Percentiles rank a stretch among this genome's conserved stretches.
These are phyloP conservation scores for Drosophila putrida DNA, from an alignment of 2,888 invertebrate species.

Conservation along the genomic window DNA sequence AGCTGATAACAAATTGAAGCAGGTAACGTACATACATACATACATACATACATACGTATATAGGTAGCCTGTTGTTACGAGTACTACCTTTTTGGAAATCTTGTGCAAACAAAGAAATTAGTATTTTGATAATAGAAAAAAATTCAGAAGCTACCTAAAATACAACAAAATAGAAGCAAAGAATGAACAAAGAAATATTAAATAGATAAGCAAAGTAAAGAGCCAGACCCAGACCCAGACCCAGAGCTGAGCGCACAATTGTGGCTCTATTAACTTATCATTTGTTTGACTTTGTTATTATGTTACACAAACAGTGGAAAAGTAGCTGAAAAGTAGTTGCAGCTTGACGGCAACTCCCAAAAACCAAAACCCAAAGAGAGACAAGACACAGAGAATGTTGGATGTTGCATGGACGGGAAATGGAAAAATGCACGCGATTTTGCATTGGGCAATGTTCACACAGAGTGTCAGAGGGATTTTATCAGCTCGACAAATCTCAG, in stretches of 20 bases:
- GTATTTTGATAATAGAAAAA: conserved; percentile 81
- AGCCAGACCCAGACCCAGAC: too few species aligned
- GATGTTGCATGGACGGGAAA: conserved; percentile 40
- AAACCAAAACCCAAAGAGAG: background rate
- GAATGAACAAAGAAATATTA: conserved; percentile 59
- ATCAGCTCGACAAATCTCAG: conserved; percentile 70
- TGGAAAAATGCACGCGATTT: conserved; percentile 74
- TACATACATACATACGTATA: too few species aligned
- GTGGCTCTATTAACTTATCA: conserved; percentile 80
- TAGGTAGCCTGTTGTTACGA: background rate
- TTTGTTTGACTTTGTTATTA: conserved; percentile 80
- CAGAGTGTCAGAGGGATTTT: conserved; percentile 66
- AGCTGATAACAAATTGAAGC: conserved; percentile 78
- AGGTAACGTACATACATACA: conserved; percentile 29
- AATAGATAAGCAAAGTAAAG: conserved; percentile 68
- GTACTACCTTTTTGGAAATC: conserved; percentile 65
- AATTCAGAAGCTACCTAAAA: conserved; percentile 81
- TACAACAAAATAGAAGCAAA: conserved; percentile 36
- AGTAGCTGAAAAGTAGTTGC: conserved; percentile 7
- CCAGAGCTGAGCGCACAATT: conserved; percentile 55
- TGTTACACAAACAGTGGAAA: conserved; percentile 76
- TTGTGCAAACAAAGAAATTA: conserved; percentile 80
- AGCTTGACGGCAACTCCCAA: too few species aligned
- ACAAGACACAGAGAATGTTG: conserved; percentile 22
- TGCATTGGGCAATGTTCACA: conserved; percentile 73